phyloP scores from a whole-genome alignment of 2,113 vertebrate species.

The Speoplatyrhinus poulsoni region DNA sequence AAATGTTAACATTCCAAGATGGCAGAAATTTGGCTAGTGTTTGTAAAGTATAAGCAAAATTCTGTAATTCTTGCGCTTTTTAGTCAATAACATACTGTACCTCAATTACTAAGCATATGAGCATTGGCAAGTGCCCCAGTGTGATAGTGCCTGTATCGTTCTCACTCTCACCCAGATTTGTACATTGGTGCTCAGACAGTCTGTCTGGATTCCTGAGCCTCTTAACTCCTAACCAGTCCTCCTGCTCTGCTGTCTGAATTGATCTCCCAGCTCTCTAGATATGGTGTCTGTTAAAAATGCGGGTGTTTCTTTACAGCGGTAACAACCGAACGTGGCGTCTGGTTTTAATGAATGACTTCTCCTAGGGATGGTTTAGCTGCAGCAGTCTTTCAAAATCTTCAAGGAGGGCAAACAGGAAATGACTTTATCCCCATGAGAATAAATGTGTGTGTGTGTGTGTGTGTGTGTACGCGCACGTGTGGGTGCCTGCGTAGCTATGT shows the following conservation, averaged over 20 bases:
- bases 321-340: slow-evolving; percentile 52
- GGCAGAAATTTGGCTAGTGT: too few species aligned
- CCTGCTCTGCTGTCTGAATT: slow-evolving; percentile 12
- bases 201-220: background rate
- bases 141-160: background rate
- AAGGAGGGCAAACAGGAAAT: slow-evolving; percentile 70
- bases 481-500: background rate
- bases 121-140: too few species aligned
- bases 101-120: too few species aligned
- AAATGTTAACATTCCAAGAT: too few species aligned
- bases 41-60: too few species aligned
- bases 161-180: background rate
- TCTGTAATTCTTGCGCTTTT: too few species aligned
- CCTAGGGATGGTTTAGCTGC: slow-evolving; percentile 52
- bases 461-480: slow-evolving; percentile 25
- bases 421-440: slow-evolving; percentile 72
- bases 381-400: slow-evolving; percentile 49
- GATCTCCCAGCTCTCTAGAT: background rate
- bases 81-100: too few species aligned
- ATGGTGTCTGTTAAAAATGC: slow-evolving; percentile 24
- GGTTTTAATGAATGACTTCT: slow-evolving; percentile 73
- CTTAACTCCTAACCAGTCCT: background rate
- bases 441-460: slow-evolving; percentile 37
- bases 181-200: slow-evolving; percentile 11
- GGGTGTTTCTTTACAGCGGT: slow-evolving; percentile 34